phyloP scores from a whole-genome alignment of 2,888 invertebrate genomes.

The Eudemis profundana region DNA sequence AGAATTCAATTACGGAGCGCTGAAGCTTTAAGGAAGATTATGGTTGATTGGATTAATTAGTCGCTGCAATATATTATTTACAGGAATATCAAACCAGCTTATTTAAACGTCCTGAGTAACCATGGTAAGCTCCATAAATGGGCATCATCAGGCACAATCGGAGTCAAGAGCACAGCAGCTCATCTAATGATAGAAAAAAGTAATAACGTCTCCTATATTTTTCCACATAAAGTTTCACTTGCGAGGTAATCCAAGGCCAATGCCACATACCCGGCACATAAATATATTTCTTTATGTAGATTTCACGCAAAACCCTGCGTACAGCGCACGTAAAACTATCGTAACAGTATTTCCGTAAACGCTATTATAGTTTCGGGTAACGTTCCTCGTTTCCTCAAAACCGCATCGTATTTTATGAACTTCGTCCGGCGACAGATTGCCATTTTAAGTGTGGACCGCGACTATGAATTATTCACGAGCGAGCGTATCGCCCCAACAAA shows the following conservation, averaged over 20 bases:
- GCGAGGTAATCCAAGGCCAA: constrained; percentile 13
- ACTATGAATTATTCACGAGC: constrained; percentile 73
- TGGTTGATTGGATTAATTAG: constrained; percentile 40
- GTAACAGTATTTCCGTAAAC: constrained; percentile 39
- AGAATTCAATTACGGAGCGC: constrained; percentile 37
- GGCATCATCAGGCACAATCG: too few relatives aligned
- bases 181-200: too few relatives aligned
- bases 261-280: constrained; percentile 2
- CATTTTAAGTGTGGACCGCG: constrained; percentile 71
- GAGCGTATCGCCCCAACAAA: constrained; percentile 43
- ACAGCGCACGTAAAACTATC: constrained; percentile 32
- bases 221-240: not conserved
- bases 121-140: too few relatives aligned
- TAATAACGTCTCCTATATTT: constrained; percentile 13
- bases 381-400: constrained; percentile 52
- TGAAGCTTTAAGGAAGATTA: constrained; percentile 34
- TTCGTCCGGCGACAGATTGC: constrained; percentile 67
- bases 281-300: constrained; percentile 33
- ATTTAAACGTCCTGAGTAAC: not conserved
- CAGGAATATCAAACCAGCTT: not conserved
- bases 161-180: too few relatives aligned
- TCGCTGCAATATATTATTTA: constrained; percentile 10
- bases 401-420: constrained; percentile 63
- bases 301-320: constrained; percentile 25
- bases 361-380: constrained; percentile 34